Evolutionary conservation across 2,797 vertebrate genomes (phyloP).

Genomic region (Tapera naevia): DNA sequence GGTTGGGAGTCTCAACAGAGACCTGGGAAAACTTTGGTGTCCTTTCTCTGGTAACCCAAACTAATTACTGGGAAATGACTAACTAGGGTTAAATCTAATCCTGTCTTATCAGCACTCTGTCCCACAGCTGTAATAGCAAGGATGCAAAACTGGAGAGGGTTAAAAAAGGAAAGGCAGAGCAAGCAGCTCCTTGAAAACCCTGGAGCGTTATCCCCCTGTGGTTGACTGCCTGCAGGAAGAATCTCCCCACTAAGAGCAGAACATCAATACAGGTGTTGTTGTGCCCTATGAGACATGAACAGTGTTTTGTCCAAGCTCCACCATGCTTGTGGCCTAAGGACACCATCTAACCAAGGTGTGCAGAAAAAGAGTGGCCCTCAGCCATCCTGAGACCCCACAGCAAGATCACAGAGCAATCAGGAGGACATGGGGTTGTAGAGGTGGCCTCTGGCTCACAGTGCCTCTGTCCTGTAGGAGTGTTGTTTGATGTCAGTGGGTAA

Average conservation of each 20-base stretch:
- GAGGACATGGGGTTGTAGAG: background rate
- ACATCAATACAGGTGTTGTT: rapidly evolving
- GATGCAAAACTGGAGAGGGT: background rate
- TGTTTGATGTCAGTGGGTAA: rapidly evolving
- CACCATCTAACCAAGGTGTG: background rate
- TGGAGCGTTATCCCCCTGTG: background rate
- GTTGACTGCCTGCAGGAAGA: background rate
- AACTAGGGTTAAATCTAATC: background rate
- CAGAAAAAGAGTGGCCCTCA: background rate
- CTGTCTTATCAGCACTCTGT: background rate
- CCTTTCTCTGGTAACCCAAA: background rate
- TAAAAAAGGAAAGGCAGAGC: background rate
- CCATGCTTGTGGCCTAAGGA: background rate
- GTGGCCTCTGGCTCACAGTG: background rate
- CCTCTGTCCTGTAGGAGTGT: background rate
- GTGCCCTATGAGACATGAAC: background rate
- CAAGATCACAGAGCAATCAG: background rate
- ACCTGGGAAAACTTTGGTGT: background rate
- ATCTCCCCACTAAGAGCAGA: background rate
- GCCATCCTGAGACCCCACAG: background rate
- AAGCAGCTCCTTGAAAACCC: background rate
- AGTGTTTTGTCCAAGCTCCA: background rate
- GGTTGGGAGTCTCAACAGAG: background rate
- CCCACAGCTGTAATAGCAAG: background rate
- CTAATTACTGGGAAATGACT: background rate